Conservation (phyloP, 2,888 invertebrate genomes). For the Agrypnus murinus region DNA sequence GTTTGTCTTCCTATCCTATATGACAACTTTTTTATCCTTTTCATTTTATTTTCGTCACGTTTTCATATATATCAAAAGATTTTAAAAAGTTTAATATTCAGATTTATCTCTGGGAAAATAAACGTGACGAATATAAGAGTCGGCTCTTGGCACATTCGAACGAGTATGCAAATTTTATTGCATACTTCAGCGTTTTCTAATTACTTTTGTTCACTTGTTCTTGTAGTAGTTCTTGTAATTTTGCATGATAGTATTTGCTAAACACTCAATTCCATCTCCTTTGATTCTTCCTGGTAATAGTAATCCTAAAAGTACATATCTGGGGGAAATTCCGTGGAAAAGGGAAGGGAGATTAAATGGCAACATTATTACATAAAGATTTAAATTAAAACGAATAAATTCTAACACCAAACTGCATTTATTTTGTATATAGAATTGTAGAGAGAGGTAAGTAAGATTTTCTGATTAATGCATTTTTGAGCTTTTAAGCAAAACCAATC, state of each 20-base stretch:
- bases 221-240: constrained; percentile 46
- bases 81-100: constrained; percentile 17
- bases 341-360: too few species aligned
- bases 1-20: constrained; percentile 71
- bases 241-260: constrained; percentile 48
- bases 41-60: constrained; percentile 47
- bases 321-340: constrained; percentile 48
- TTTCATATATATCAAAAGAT: constrained; percentile 18
- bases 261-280: constrained; percentile 20
- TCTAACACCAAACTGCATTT: too few species aligned
- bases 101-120: constrained; percentile 7
- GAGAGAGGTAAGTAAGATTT: constrained; percentile 35
- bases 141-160: constrained; percentile 29
- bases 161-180: constrained; percentile 43
- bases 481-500: constrained; percentile 32
- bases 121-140: constrained; percentile 46
- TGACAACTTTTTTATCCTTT: constrained; percentile 29
- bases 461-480: constrained; percentile 22
- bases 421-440: too few species aligned
- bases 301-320: constrained; percentile 27
- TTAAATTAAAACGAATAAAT: too few species aligned
- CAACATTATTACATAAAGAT: too few species aligned
- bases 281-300: constrained; percentile 10
- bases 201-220: constrained; percentile 46
- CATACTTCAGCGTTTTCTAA: constrained; percentile 37